These are phyloP conservation scores for Catostomus latipinnis DNA, from an alignment of 2,797 vertebrate genomes.

Conservation along the genomic window DNA sequence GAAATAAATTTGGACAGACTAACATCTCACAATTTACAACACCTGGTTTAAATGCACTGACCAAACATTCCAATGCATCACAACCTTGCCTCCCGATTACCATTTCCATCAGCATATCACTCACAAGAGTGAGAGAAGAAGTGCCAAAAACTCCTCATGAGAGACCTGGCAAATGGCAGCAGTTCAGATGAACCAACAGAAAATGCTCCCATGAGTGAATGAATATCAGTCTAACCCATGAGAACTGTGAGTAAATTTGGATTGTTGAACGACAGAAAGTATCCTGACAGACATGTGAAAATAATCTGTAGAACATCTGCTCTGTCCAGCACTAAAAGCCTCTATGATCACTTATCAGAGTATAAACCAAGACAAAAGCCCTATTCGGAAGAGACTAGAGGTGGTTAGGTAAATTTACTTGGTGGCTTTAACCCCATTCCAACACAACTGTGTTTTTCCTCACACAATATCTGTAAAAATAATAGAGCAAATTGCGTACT, in stretches of 20 bases:
- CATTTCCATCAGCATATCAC: conserved; percentile 22
- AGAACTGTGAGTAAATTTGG: background rate
- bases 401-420: no score
- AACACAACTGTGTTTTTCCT: no score
- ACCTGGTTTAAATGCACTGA: background rate
- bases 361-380: background rate
- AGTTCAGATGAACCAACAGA: conserved; percentile 4
- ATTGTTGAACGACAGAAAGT: background rate
- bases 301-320: background rate
- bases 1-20: no score
- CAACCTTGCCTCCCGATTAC: background rate
- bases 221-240: background rate
- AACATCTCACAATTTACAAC: no score
- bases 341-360: background rate
- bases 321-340: background rate
- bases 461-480: no score
- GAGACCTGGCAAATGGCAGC: conserved; percentile 1
- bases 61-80: conserved; percentile 16
- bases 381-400: no score
- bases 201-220: conserved; percentile 8
- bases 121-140: conserved; percentile 13
- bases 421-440: no score
- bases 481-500: no score
- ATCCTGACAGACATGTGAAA: background rate
- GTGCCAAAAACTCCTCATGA: conserved; percentile 5